Percentiles rank a stretch among this genome's conserved stretches.
Conservation (phyloP, 2,113 vertebrate genomes). For the Gyps fulvus region DNA sequence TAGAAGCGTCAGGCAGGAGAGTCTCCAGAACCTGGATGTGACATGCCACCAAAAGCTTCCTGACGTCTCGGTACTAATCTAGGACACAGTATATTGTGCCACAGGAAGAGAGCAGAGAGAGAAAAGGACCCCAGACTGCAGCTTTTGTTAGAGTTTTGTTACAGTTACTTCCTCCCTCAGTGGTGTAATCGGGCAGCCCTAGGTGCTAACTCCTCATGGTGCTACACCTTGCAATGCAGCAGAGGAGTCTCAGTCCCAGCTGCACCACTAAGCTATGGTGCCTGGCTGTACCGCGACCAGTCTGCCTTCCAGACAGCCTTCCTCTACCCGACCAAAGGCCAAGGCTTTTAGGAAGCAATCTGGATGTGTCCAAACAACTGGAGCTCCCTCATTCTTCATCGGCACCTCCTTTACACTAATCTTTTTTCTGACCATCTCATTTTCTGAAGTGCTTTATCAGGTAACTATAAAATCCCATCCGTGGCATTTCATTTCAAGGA, state of each 20-base stretch:
- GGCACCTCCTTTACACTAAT: not conserved
- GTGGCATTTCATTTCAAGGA: not conserved
- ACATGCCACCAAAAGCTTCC: not conserved
- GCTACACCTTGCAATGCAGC: not conserved
- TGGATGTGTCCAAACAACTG: not conserved
- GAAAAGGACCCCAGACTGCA: not conserved
- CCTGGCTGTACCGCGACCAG: not conserved
- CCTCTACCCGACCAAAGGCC: not conserved
- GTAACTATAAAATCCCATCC: not conserved
- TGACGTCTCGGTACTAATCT: not conserved
- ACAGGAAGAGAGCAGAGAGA: not conserved
- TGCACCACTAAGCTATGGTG: not conserved
- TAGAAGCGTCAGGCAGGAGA: not conserved
- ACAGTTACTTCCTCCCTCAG: not conserved
- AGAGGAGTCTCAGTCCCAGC: not conserved
- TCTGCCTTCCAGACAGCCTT: not conserved
- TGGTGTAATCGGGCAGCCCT: not conserved
- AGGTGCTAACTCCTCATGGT: not conserved
- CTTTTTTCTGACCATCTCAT: not conserved
- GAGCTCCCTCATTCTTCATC: not conserved
- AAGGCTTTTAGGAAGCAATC: not conserved
- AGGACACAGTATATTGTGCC: not conserved
- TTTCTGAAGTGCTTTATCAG: not conserved
- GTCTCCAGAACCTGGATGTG: not conserved
- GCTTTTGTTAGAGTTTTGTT: not conserved